phyloP scores from a whole-genome alignment of 2,113 vertebrate genomes.

The Hippopotamus amphibius region DNA sequence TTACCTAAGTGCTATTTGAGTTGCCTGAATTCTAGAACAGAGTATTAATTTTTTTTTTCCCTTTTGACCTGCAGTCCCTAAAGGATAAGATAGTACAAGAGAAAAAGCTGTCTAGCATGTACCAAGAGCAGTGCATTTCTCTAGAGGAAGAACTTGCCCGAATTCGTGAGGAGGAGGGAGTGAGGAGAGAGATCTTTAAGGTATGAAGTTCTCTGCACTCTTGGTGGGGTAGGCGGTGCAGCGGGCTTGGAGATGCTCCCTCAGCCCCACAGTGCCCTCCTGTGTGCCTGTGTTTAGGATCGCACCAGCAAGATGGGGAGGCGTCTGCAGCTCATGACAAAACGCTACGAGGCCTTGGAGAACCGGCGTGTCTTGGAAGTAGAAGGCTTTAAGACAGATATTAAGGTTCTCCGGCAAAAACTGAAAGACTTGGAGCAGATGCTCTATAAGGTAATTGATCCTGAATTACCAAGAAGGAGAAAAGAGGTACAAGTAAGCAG shows the following conservation, averaged over 20 bases:
- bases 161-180: slow-evolving; percentile 93
- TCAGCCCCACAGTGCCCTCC: not conserved
- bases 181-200: slow-evolving; percentile 93
- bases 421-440: slow-evolving; percentile 95
- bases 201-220: slow-evolving; percentile 80
- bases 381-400: slow-evolving; percentile 96
- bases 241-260: not conserved
- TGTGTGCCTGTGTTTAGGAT: slow-evolving; percentile 87
- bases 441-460: slow-evolving; percentile 92
- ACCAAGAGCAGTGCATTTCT: slow-evolving; percentile 94
- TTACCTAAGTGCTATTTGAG: not conserved
- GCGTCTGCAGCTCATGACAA: slow-evolving; percentile 94
- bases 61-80: slow-evolving; percentile 84
- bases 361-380: slow-evolving; percentile 94
- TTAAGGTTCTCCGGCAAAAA: slow-evolving; percentile 93
- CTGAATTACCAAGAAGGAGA: not conserved
- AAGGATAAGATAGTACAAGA: slow-evolving; percentile 93
- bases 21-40: not conserved
- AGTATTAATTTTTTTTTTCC: not conserved
- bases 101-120: slow-evolving; percentile 93
- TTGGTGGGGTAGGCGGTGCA: not conserved
- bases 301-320: slow-evolving; percentile 94
- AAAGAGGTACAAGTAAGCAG: not conserved
- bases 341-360: slow-evolving; percentile 94
- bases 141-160: slow-evolving; percentile 94